Conservation (phyloP, 2,113 vertebrate genomes). For the Casuarius casuarius region DNA sequence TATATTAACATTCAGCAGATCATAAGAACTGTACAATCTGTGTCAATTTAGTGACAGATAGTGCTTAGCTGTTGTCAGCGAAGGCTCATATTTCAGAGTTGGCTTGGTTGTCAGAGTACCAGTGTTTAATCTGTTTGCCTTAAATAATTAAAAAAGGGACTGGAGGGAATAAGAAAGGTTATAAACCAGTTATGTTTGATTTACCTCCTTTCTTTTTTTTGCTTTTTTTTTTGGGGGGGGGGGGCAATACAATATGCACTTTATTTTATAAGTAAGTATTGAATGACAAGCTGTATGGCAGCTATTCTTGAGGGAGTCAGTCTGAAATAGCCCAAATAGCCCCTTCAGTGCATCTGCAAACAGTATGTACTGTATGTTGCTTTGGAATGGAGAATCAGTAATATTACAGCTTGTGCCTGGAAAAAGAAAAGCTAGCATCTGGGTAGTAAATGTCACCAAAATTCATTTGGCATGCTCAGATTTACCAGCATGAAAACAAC, state of each 20-base stretch:
- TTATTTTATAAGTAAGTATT: neutral
- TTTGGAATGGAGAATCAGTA: neutral
- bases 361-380: neutral
- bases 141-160: neutral
- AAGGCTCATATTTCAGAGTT: neutral
- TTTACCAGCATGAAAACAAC: constrained; percentile 32
- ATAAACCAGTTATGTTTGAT: neutral
- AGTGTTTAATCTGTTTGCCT: neutral
- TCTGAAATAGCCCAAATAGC: neutral
- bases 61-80: neutral
- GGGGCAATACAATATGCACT: neutral
- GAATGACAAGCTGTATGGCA: neutral
- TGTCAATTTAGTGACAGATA: neutral
- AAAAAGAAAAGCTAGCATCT: neutral
- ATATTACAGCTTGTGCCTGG: neutral
- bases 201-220: neutral
- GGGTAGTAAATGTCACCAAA: constrained; percentile 63
- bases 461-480: constrained; percentile 43
- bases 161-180: neutral
- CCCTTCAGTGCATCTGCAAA: neutral
- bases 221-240: neutral
- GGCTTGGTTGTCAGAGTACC: neutral
- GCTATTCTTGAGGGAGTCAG: neutral
- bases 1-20: neutral
- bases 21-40: neutral